Conservation (phyloP, 2,888 invertebrate genomes). For the Linnaemya vulpina region DNA sequence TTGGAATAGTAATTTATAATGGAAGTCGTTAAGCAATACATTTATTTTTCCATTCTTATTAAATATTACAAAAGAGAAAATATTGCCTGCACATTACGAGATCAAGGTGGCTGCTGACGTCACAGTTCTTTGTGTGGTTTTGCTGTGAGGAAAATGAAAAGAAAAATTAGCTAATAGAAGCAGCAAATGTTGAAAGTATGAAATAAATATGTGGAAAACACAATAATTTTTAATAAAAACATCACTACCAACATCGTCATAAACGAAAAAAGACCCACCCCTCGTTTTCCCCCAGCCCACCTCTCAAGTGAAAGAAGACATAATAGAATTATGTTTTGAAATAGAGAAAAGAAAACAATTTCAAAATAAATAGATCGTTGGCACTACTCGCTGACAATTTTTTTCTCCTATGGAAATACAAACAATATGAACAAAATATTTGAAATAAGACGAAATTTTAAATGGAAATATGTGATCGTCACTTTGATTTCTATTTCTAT, state of each 20-base stretch:
- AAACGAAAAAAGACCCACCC: not conserved
- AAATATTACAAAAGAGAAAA: slow-evolving; percentile 29
- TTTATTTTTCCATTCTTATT: slow-evolving; percentile 9
- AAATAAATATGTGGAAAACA: slow-evolving; percentile 35
- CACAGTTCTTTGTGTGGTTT: slow-evolving; percentile 55
- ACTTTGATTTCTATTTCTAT: slow-evolving; percentile 1
- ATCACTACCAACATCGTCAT: slow-evolving; percentile 36
- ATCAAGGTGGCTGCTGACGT: slow-evolving; percentile 67
- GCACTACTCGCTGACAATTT: slow-evolving; percentile 49
- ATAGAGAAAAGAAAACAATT: slow-evolving; percentile 11
- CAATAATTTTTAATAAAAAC: slow-evolving; percentile 60
- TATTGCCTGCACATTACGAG: slow-evolving; percentile 72
- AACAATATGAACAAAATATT: not conserved
- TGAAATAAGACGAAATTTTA: slow-evolving; percentile 16
- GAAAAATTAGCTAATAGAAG: slow-evolving; percentile 26
- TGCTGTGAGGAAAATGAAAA: slow-evolving; percentile 26
- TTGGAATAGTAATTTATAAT: slow-evolving; percentile 32
- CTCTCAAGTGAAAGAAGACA: not conserved
- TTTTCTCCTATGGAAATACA: slow-evolving; percentile 7
- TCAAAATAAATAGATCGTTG: slow-evolving; percentile 41
- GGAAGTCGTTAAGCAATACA: slow-evolving; percentile 48
- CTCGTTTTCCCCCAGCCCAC: slow-evolving; percentile 5
- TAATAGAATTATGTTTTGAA: not conserved
- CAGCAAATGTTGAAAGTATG: slow-evolving; percentile 18
- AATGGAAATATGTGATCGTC: slow-evolving; percentile 19